Percentiles rank a stretch among this genome's conserved stretches.
Conservation (phyloP, 2,797 vertebrate genomes). For the Semotilus atromaculatus region DNA sequence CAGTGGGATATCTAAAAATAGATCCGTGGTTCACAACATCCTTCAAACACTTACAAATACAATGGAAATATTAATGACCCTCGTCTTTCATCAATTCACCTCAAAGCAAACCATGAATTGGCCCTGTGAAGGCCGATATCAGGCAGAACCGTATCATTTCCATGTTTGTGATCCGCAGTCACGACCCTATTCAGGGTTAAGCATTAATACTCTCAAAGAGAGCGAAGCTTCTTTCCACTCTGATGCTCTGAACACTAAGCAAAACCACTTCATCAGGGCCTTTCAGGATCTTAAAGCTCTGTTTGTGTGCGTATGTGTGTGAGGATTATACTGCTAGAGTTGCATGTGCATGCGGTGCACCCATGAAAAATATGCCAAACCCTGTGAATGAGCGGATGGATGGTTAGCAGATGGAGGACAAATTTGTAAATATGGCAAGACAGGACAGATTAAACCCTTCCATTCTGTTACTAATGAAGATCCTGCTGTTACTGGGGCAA, state of each 20-base stretch:
- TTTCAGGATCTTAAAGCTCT: conserved; percentile 18
- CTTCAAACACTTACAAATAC: conserved; percentile 36
- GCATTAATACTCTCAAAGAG: not conserved
- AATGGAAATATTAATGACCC: conserved; percentile 52
- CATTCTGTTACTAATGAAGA: not conserved
- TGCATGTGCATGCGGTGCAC: not conserved
- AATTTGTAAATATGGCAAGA: not conserved
- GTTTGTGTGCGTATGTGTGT: not conserved
- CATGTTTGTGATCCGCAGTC: conserved; percentile 56
- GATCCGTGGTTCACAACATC: conserved; percentile 25
- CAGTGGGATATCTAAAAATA: conserved; percentile 56
- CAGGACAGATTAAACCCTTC: not conserved
- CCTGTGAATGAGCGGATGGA: conserved; percentile 2
- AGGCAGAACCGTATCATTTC: conserved; percentile 51
- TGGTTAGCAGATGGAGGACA: conserved; percentile 28
- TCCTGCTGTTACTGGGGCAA: not conserved
- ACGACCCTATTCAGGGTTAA: conserved; percentile 54
- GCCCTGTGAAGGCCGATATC: conserved; percentile 2
- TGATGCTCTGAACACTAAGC: conserved; percentile 39
- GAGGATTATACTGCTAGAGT: conserved; percentile 2
- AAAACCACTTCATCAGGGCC: conserved; percentile 43
- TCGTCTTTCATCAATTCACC: conserved; percentile 42
- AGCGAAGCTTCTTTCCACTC: conserved; percentile 4
- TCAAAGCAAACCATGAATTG: conserved; percentile 35
- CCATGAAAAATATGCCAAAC: conserved; percentile 13